Percentiles rank a stretch among this genome's conserved stretches.
phyloP scores from a whole-genome alignment of 2,888 invertebrate genomes.

The Gymnoscelis rufifasciata region DNA sequence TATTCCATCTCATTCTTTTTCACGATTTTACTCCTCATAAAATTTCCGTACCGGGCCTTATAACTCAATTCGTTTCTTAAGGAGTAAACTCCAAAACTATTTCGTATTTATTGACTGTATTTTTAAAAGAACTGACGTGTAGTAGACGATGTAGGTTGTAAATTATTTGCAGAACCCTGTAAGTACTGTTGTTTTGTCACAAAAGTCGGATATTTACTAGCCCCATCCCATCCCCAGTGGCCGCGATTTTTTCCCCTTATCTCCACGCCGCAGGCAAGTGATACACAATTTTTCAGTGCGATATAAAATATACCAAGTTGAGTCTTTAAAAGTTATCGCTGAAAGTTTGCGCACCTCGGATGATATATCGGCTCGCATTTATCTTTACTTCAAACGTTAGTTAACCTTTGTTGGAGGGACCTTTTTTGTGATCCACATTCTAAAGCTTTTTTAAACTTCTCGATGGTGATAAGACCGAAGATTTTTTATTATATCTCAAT shows the following conservation, averaged over 20 bases:
- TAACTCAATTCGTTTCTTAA: too few relatives aligned
- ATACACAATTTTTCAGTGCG: conserved; percentile 76
- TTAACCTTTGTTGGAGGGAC: conserved; percentile 47
- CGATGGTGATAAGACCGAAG: too few relatives aligned
- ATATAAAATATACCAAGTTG: conserved; percentile 64
- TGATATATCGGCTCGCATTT: conserved; percentile 71
- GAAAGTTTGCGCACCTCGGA: conserved; percentile 67
- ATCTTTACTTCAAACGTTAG: conserved; percentile 66
- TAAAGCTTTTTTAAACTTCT: conserved; percentile 5
- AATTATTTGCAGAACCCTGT: not conserved
- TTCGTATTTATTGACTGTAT: too few relatives aligned
- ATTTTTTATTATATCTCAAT: not conserved
- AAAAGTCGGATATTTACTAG: not conserved
- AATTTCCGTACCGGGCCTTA: too few relatives aligned
- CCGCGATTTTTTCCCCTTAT: conserved; percentile 69
- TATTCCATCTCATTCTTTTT: too few relatives aligned
- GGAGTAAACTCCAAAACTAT: too few relatives aligned
- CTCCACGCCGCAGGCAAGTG: conserved; percentile 65
- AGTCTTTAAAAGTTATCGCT: conserved; percentile 78
- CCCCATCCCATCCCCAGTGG: conserved; percentile 14
- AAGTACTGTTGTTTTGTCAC: not conserved
- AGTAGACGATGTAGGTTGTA: not conserved
- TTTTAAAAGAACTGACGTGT: too few relatives aligned
- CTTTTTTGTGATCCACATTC: conserved; percentile 28
- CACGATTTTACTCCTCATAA: too few relatives aligned